phyloP scores from a whole-genome alignment of 2,113 vertebrate genomes.

The Condylura cristata region DNA sequence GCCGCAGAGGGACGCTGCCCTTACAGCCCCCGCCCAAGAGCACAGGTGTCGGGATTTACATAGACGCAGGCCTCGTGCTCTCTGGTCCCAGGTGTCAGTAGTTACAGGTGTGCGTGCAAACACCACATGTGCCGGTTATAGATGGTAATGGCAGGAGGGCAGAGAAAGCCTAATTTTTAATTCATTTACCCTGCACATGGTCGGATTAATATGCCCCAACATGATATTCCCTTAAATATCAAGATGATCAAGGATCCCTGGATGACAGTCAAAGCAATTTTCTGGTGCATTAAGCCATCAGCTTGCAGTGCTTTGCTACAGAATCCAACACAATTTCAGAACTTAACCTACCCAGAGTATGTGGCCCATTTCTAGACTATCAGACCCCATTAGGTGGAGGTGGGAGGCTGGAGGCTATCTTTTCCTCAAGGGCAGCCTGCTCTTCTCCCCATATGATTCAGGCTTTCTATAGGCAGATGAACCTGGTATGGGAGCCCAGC shows the following conservation, averaged over 20 bases:
- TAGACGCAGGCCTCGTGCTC: too few species aligned
- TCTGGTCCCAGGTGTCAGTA: too few species aligned
- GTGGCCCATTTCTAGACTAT: background rate
- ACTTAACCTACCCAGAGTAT: background rate
- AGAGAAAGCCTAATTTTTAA: too few species aligned
- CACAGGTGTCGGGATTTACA: too few species aligned
- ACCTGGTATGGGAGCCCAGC: background rate
- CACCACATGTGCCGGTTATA: too few species aligned
- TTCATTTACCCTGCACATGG: background rate
- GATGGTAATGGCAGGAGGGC: too few species aligned
- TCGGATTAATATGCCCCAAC: background rate
- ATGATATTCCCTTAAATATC: background rate
- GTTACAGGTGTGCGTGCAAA: too few species aligned
- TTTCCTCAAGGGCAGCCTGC: background rate
- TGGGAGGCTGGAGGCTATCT: background rate
- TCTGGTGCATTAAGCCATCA: background rate
- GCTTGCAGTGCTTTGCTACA: background rate
- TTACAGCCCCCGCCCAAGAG: too few species aligned
- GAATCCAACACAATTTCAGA: background rate
- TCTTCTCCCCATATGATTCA: background rate
- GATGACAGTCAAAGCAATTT: background rate
- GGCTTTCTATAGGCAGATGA: background rate
- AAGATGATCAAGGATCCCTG: background rate
- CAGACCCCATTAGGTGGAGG: background rate
- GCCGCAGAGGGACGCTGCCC: too few species aligned